These are phyloP conservation scores for Mactromeris polynyma DNA, from an alignment of 2,888 invertebrate genomes.

Conservation along the genomic window DNA sequence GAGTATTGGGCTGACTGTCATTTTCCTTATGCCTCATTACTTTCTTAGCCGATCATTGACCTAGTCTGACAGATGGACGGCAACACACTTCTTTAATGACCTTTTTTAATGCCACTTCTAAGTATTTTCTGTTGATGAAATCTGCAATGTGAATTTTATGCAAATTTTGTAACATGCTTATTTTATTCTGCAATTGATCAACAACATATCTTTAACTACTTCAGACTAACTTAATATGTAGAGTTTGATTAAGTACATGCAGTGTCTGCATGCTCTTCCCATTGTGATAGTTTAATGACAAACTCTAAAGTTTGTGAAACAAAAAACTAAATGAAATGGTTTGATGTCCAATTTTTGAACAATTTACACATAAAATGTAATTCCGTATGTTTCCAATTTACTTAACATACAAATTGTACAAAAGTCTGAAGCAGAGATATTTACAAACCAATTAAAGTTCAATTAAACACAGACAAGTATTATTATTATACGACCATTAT, in stretches of 20 bases:
- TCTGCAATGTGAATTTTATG: background rate
- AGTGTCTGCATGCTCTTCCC: too few species aligned
- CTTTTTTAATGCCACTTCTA: background rate
- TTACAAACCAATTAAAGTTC: background rate
- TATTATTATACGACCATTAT: too few species aligned
- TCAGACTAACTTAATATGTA: too few species aligned
- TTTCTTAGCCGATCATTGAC: background rate
- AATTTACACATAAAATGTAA: too few species aligned
- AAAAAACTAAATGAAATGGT: too few species aligned
- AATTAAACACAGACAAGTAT: too few species aligned
- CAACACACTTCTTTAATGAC: background rate
- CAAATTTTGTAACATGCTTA: background rate
- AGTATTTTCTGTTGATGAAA: background rate
- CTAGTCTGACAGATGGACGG: background rate
- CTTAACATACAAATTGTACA: too few species aligned
- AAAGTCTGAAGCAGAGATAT: background rate
- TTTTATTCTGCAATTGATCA: background rate
- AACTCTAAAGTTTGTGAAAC: too few species aligned
- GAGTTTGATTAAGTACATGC: too few species aligned
- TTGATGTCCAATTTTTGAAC: too few species aligned
- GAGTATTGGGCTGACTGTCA: background rate
- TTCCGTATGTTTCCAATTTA: too few species aligned
- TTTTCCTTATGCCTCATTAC: slow-evolving; percentile 3
- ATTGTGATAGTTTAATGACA: too few species aligned
- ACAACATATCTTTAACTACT: background rate